phyloP scores from a whole-genome alignment of 2,113 vertebrate genomes.

The Cavia porcellus region DNA sequence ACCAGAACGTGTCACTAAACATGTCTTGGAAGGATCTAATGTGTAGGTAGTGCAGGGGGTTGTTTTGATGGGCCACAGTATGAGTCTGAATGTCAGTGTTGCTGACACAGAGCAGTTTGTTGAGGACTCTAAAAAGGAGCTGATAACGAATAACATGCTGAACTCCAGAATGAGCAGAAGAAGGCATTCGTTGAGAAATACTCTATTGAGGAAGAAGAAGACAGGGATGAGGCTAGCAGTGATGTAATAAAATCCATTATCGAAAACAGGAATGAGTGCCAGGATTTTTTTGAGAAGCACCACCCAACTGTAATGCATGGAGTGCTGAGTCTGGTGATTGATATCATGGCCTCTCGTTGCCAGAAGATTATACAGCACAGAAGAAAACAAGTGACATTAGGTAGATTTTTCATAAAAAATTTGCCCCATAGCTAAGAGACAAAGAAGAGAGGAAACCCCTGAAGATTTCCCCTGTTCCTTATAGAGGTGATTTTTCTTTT shows the following conservation, averaged over 20 bases:
- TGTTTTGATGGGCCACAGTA: not conserved
- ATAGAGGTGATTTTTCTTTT: not conserved
- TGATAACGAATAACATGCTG: not conserved
- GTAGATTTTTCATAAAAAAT: not conserved
- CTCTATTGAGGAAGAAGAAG: not conserved
- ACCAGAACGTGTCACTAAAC: not conserved
- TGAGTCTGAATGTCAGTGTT: not conserved
- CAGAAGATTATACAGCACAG: not conserved
- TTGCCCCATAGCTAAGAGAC: not conserved
- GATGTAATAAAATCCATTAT: not conserved
- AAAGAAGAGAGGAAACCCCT: not conserved
- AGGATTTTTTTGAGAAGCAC: not conserved
- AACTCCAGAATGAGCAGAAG: not conserved
- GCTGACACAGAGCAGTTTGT: not conserved
- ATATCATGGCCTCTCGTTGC: not conserved
- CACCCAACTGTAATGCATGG: not conserved
- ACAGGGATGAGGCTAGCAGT: not conserved
- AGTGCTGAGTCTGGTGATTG: not conserved
- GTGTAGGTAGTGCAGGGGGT: not conserved
- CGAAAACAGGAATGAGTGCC: not conserved
- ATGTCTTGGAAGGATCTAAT: not conserved
- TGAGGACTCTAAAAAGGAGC: not conserved
- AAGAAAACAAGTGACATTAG: not conserved
- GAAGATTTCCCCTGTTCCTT: not conserved
- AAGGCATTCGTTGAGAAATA: not conserved